Percentiles rank a stretch among this genome's conserved stretches.
phyloP scores from a whole-genome alignment of 2,888 invertebrate species.

The Maniola hyperantus region DNA sequence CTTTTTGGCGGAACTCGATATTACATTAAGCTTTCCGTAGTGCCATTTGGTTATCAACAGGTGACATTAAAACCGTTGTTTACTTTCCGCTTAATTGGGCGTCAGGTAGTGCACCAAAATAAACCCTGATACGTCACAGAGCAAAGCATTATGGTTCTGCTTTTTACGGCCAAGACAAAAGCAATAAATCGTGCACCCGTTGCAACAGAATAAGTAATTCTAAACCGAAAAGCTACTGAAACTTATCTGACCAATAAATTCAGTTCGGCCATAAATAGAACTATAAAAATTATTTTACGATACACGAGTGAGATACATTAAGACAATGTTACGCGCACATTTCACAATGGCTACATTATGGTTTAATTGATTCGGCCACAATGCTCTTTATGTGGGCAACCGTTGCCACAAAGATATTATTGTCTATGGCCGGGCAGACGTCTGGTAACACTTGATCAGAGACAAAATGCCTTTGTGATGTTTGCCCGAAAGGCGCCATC shows the following conservation, averaged over 20 bases:
- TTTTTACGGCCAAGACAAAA: conserved; percentile 55
- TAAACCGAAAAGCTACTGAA: conserved; percentile 70
- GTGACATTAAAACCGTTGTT: conserved; percentile 57
- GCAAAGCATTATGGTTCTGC: conserved; percentile 40
- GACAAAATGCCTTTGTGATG: conserved; percentile 81
- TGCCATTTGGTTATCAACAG: conserved; percentile 55
- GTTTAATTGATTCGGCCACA: conserved; percentile 79
- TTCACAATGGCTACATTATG: conserved; percentile 79
- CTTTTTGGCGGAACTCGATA: conserved; percentile 66
- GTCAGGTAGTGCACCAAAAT: conserved; percentile 45
- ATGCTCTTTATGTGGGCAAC: conserved; percentile 71
- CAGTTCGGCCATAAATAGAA: conserved; percentile 73
- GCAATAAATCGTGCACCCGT: conserved; percentile 52
- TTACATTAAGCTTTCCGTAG: conserved; percentile 44
- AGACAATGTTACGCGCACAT: conserved; percentile 76
- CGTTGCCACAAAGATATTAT: conserved; percentile 73
- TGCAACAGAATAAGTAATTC: conserved; percentile 58
- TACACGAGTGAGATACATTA: conserved; percentile 76
- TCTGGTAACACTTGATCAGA: conserved; percentile 80
- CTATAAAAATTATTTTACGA: conserved; percentile 79
- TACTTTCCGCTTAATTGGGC: conserved; percentile 46
- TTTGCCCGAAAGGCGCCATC: conserved; percentile 75
- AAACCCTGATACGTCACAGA: conserved; percentile 35
- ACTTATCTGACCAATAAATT: conserved; percentile 78
- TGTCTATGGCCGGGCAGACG: conserved; percentile 76